These are phyloP conservation scores for Lampropteryx suffumata DNA, from an alignment of 2,888 invertebrate species.

Conservation along the genomic window DNA sequence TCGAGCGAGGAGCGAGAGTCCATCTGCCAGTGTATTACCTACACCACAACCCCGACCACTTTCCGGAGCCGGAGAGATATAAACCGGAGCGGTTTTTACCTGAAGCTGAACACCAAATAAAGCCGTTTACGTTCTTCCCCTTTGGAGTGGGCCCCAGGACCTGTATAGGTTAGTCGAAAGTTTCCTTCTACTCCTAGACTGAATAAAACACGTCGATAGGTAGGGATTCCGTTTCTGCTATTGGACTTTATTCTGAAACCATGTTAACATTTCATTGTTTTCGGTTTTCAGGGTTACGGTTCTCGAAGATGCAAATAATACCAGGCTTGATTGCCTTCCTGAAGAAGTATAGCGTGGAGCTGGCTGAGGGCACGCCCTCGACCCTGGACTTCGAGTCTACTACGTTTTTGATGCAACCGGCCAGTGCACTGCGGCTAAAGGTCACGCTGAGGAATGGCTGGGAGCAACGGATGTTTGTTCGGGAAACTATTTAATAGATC, in stretches of 20 bases:
- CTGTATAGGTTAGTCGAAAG: constrained; percentile 51
- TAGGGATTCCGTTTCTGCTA: no score
- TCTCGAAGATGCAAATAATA: constrained; percentile 56
- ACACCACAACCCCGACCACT: constrained; percentile 48
- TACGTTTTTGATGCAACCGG: constrained; percentile 29
- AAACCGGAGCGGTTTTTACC: constrained; percentile 53
- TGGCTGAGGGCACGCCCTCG: constrained; percentile 44
- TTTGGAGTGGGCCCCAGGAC: constrained; percentile 57
- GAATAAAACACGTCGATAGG: no score
- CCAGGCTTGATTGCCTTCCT: constrained; percentile 51
- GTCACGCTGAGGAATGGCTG: constrained; percentile 14
- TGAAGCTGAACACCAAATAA: constrained; percentile 41
- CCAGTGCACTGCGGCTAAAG: constrained; percentile 23
- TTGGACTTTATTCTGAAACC: no score
- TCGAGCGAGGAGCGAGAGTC: constrained; percentile 49
- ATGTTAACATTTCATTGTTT: no score
- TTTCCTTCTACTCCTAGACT: not conserved
- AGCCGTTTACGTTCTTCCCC: constrained; percentile 50
- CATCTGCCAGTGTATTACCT: constrained; percentile 54
- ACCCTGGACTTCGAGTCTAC: constrained; percentile 24
- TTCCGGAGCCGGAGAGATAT: constrained; percentile 49
- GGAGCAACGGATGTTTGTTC: constrained; percentile 3
- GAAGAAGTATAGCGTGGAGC: constrained; percentile 48
- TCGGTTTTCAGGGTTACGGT: constrained; percentile 48
- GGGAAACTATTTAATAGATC: not conserved